phyloP scores from a whole-genome alignment of 2,888 invertebrate species.

The Lissocephala sabroskyi region DNA sequence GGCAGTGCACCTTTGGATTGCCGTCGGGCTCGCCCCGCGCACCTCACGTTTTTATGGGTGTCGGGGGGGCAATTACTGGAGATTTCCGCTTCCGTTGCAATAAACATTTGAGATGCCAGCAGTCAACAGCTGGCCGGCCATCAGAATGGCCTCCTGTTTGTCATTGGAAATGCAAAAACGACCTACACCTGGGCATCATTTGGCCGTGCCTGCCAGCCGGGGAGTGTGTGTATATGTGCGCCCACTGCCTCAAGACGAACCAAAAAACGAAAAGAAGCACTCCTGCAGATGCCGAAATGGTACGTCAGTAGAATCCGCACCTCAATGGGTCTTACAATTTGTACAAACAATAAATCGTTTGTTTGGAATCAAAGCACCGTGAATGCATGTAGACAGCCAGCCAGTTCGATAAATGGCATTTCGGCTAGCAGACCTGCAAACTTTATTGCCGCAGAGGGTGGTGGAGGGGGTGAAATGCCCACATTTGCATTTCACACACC shows the following conservation, averaged over 20 bases:
- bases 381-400: constrained; percentile 1
- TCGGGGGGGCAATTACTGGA: constrained; percentile 55
- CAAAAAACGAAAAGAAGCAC: no score
- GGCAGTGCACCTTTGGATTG: no score
- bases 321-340: constrained; percentile 38
- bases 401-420: constrained; percentile 7
- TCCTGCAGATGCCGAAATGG: no score
- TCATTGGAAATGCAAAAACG: constrained; percentile 47
- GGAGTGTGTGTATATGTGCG: no score
- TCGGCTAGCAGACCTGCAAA: constrained; percentile 18
- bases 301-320: no score
- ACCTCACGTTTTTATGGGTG: constrained; percentile 53
- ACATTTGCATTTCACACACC: constrained; percentile 7
- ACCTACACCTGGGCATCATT: constrained; percentile 45
- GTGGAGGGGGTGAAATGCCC: constrained; percentile 26
- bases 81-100: constrained; percentile 56
- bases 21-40: no score
- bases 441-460: constrained; percentile 2
- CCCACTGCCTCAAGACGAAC: no score
- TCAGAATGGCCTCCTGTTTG: neutral
- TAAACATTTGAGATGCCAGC: constrained; percentile 53
- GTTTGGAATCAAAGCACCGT: constrained; percentile 33
- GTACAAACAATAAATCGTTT: constrained; percentile 30
- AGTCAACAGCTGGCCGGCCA: neutral
- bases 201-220: no score